Evolutionary conservation across 2,797 vertebrate species (phyloP), one percentile per base, ranked within the genome.

Genomic region (Enteromius anoplus): DNA sequence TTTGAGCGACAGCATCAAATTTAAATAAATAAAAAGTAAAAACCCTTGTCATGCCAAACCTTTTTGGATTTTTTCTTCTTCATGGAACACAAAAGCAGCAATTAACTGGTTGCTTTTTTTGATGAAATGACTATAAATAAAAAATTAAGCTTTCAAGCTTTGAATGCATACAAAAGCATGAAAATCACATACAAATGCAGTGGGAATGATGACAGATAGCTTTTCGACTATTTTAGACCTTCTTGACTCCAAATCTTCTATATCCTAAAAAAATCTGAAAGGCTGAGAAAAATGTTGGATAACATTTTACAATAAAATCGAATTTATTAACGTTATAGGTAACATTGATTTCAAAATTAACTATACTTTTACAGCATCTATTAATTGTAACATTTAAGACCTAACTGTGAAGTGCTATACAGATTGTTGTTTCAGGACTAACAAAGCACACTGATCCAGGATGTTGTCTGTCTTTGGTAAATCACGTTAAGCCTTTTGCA

Each of bases 21-120:
- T 65, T 34, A 34, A 19, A 34, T 17, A 65, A 65, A 65, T 65
- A 65, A 62, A 65, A 19, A 65, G 34, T 65, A 65, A 62, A 65
- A 19, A 65, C 62, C 32, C 29, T 19, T 23, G 65, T 40, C 65
- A 42, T 68, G 10, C 65, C 21, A 40, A 68, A 40, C 11, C 10
- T 42, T 68, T n/a, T 17, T 11, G 3, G 34, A 2, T 5, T n/a
- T 42, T 66, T 19, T 40, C 3, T 17, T 40, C 34, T 68, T 68
- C 9, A 40, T 6, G 9, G 10, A 68, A 68, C 65, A 68, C 65
- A 42, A 40, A 68, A 68, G 10, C 9, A 68, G 4, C 34, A 40
- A 68, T 65, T 65, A 65, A 32, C 62, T 40, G 34, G 34, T 40
- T n/a, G 65, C 19, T 65, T 68, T 37, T 68, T 40, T n/a, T 10